Conservation (phyloP, 2,888 invertebrate genomes). For the Amphiduros pacificus region DNA sequence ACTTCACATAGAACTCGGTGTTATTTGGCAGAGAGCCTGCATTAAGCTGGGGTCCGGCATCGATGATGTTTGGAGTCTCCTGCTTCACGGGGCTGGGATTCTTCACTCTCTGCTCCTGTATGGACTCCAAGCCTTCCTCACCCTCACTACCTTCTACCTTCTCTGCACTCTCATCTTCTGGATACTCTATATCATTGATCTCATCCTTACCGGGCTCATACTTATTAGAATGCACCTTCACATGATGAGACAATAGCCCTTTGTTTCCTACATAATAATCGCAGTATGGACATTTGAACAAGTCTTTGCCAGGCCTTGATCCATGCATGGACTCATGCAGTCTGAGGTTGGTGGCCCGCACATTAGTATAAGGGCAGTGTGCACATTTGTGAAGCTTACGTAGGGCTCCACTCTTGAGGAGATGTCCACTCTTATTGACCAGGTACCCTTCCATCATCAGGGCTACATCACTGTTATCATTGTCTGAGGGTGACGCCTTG, state of each 20-base stretch:
- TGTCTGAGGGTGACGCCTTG: background rate
- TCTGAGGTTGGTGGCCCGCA: constrained; percentile 77
- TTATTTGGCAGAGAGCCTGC: constrained; percentile 13
- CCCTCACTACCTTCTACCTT: constrained; percentile 30
- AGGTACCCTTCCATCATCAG: constrained; percentile 36
- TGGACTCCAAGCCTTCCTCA: constrained; percentile 31
- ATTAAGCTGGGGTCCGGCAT: no score
- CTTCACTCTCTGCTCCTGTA: no score
- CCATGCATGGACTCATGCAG: constrained; percentile 83
- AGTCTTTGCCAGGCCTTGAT: constrained; percentile 51
- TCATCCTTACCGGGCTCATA: constrained; percentile 34
- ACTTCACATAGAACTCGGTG: constrained; percentile 23
- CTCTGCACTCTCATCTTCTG: constrained; percentile 27
- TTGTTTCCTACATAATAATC: constrained; percentile 78
- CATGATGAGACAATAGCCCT: constrained; percentile 67
- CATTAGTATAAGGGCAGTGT: constrained; percentile 81
- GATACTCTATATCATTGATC: constrained; percentile 45
- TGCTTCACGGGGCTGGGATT: no score
- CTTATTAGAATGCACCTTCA: constrained; percentile 68
- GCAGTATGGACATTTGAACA: constrained; percentile 73
- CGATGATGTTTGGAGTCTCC: no score
- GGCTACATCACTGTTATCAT: background rate
- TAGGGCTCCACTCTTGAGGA: constrained; percentile 72
- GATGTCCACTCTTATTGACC: constrained; percentile 42
- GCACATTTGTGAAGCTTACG: constrained; percentile 84